Evolutionary conservation across 2,797 vertebrate genomes (phyloP), one percentile per base, ranked within the genome.

Genomic region (Argya squamiceps): DNA sequence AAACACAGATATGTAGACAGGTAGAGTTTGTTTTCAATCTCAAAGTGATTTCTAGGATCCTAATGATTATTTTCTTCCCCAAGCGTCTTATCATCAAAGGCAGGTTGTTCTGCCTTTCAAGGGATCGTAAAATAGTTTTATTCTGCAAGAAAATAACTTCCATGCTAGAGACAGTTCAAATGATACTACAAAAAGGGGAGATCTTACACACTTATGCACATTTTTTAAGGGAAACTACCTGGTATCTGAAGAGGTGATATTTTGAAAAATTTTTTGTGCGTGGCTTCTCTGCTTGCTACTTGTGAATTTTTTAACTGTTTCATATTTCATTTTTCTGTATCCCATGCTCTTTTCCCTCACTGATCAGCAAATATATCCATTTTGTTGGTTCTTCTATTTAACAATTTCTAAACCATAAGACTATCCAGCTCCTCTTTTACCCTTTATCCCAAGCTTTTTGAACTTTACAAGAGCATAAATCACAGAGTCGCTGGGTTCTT

Each of bases 391-490:
- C 46, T 52, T 75, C 26, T 70, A 16, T 52, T 85, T 78, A 76
- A 50, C 39, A 43, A 55, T 71, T 90, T 90, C 69, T 46, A 62
- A 90, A 47, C 62, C 12, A 1, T 60, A 71, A 84, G 58, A 56
- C 49, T 79, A 32, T 55, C 30, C 11, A 56, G 21, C 9, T 87
- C 9, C n/a, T 62, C 43, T 59, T 86, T 81, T 82, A 93, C 63
- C 36, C 80, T 92, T 93, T 94, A 75, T 84, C 46, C n/a, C 20
- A 6, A 91, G 67, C 65, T 91, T 89, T 92, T 64, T 93, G 86
- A 93, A 94, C 95, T 92, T 93, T 90, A 58, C 79, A 90, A 46
- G 74, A 86, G 47, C 24, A 55, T 95, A 93, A 92, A 87, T 94
- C 52, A 29, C 41, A 75, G 71, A 85, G 50, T 84, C 36, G 69